Conservation (phyloP, 1,140 invertebrate species). For the Drosophila oshimai region DNA sequence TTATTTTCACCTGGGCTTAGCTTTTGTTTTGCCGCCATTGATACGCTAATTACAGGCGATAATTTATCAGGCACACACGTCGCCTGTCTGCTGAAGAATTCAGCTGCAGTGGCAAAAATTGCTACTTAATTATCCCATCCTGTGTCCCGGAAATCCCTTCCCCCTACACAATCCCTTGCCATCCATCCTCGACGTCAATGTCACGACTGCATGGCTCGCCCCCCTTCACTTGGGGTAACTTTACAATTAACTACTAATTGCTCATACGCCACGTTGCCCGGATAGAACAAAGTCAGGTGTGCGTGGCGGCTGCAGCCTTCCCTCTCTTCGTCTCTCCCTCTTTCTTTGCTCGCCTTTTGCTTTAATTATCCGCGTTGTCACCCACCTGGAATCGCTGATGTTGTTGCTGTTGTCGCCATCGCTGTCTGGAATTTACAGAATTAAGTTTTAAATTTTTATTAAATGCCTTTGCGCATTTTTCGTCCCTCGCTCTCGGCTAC, state of each 20-base stretch:
- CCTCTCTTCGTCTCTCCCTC: background rate
- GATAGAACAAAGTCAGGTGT: constrained; percentile 60
- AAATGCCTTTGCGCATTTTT: constrained; percentile 73
- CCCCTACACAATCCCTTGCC: background rate
- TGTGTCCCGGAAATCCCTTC: background rate
- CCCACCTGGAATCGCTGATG: constrained; percentile 3
- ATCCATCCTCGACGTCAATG: constrained; percentile 49
- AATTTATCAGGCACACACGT: constrained; percentile 57
- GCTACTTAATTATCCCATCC: constrained; percentile 67
- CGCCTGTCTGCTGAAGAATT: constrained; percentile 61
- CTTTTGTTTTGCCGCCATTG: constrained; percentile 55
- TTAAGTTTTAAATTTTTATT: constrained; percentile 81
- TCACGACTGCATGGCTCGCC: constrained; percentile 59
- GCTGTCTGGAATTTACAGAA: constrained; percentile 64
- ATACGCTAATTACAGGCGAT: constrained; percentile 74
- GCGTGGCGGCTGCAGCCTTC: constrained; percentile 3
- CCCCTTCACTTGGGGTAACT: constrained; percentile 55
- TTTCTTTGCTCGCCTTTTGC: constrained; percentile 19
- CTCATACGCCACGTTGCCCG: constrained; percentile 75
- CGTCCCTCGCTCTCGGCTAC: constrained; percentile 23
- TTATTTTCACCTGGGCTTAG: constrained; percentile 13
- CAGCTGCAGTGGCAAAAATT: constrained; percentile 73
- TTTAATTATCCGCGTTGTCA: constrained; percentile 71
- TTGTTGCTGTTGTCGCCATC: constrained; percentile 34
- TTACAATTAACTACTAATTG: constrained; percentile 80